Evolutionary conservation across 2,113 vertebrate genomes (phyloP).

Genomic region (Hyla sarda): DNA sequence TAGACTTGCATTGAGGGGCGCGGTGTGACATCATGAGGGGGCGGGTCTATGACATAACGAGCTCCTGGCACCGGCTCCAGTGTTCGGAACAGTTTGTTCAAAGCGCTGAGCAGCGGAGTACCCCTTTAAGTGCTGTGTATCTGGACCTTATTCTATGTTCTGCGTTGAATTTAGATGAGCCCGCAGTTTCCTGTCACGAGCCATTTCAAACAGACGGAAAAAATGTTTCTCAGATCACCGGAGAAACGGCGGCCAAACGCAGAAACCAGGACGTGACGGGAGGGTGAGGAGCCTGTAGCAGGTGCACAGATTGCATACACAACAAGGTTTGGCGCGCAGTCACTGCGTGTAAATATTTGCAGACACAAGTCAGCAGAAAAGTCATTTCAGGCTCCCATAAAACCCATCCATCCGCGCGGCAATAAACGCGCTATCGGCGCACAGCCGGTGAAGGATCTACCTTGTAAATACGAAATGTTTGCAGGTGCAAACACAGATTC

Average conservation of each 20-base stretch:
- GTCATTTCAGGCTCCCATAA: slow-evolving; percentile 33
- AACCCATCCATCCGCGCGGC: not conserved
- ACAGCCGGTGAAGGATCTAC: not conserved
- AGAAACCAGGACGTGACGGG: not conserved
- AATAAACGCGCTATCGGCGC: slow-evolving; percentile 8
- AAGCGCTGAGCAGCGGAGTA: no score
- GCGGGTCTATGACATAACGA: no score
- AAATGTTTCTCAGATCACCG: not conserved
- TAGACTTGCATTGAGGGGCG: no score
- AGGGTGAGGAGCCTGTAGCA: not conserved
- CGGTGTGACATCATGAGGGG: no score
- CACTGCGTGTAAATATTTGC: slow-evolving; percentile 30
- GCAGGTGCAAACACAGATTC: slow-evolving; percentile 29
- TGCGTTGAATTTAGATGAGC: not conserved
- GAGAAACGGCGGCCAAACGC: not conserved
- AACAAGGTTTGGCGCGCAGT: slow-evolving; percentile 2
- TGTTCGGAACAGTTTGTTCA: no score
- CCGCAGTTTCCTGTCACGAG: not conserved
- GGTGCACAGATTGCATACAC: slow-evolving; percentile 20
- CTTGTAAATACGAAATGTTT: not conserved
- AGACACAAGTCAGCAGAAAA: slow-evolving; percentile 29
- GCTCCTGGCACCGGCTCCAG: no score
- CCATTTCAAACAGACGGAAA: not conserved
- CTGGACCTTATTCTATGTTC: not conserved
- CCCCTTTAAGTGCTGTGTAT: not conserved